Evolutionary conservation across 1,140 invertebrate species (phyloP).

Genomic region (Aphidius ervi): DNA sequence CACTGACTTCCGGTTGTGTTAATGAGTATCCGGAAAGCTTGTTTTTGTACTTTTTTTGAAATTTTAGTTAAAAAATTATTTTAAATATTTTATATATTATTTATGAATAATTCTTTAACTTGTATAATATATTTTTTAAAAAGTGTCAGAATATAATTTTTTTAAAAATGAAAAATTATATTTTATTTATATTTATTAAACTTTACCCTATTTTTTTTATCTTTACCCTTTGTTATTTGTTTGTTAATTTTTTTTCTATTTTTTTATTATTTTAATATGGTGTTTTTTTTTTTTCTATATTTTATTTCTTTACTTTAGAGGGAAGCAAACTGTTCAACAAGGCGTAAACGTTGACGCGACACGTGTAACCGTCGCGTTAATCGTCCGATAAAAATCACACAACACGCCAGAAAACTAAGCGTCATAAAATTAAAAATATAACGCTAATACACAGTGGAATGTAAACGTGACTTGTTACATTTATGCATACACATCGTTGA

Average conservation of each 20-base stretch:
- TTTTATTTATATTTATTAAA: too few species aligned
- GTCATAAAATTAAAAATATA: conserved; percentile 30
- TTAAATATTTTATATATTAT: too few species aligned
- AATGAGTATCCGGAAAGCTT: conserved; percentile 17
- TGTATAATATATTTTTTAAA: too few species aligned
- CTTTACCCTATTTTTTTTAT: background rate
- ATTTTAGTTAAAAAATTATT: background rate
- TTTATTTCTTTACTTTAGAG: conserved; percentile 21
- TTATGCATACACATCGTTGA: conserved; percentile 21
- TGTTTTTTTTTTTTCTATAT: conserved; percentile 9
- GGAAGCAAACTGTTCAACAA: conserved; percentile 24
- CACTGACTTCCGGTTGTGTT: conserved; percentile 17
- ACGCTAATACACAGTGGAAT: conserved; percentile 5
- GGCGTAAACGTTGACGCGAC: conserved; percentile 47
- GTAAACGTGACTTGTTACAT: conserved; percentile 15
- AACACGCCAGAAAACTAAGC: conserved; percentile 43
- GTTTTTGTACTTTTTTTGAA: background rate
- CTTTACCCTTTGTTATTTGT: background rate
- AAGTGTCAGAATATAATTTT: too few species aligned
- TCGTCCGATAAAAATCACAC: conserved; percentile 54
- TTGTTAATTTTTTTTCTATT: background rate
- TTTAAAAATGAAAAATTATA: too few species aligned
- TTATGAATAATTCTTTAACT: too few species aligned
- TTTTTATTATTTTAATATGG: background rate
- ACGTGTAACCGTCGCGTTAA: conserved; percentile 51